A percentile compares a stretch with the other conserved stretches of the same genome.
Conservation (phyloP, 2,797 vertebrate genomes). For the Platalea minor region DNA sequence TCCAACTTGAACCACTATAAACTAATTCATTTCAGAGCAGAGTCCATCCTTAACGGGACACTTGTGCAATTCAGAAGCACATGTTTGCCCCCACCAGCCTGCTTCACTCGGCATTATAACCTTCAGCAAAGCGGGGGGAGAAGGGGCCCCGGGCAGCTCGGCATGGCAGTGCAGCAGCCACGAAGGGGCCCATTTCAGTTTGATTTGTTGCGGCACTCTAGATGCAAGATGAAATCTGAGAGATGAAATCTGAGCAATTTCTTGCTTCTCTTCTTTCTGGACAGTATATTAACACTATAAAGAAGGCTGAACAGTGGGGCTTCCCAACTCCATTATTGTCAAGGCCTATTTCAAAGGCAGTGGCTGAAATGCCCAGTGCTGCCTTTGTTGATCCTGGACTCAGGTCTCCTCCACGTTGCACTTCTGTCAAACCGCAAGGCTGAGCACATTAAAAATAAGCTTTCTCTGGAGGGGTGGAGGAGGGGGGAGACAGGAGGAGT, state of each 20-base stretch:
- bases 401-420: constrained; percentile 48
- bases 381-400: constrained; percentile 66
- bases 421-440: constrained; percentile 3
- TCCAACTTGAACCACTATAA: neutral
- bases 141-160: constrained; percentile 67
- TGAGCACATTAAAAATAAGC: constrained; percentile 25
- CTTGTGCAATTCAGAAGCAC: neutral
- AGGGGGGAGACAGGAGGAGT: neutral
- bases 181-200: constrained; percentile 56
- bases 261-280: constrained; percentile 69
- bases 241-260: constrained; percentile 69
- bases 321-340: constrained; percentile 60
- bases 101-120: neutral
- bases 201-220: constrained; percentile 57
- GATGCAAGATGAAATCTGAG: constrained; percentile 63
- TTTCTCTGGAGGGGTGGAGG: neutral
- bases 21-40: neutral
- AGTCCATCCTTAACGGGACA: neutral
- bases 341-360: constrained; percentile 60
- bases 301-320: constrained; percentile 68
- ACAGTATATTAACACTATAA: constrained; percentile 74
- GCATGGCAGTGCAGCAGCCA: neutral
- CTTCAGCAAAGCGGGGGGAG: constrained; percentile 39
- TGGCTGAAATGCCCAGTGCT: constrained; percentile 57
- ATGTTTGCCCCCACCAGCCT: neutral